phyloP scores from a whole-genome alignment of 2,797 vertebrate genomes.

The Notolabrus celidotus region DNA sequence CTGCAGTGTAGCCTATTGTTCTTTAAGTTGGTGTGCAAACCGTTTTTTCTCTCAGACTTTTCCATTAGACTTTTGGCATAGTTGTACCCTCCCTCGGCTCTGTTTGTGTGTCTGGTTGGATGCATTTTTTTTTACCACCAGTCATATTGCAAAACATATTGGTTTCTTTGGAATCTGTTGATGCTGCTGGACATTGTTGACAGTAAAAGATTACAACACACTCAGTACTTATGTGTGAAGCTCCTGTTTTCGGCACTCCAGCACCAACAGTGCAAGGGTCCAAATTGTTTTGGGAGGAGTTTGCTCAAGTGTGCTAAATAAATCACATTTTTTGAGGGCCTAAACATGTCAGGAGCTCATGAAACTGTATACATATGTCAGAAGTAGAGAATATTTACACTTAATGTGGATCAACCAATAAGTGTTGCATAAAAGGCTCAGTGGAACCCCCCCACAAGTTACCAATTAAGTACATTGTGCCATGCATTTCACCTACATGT shows the following conservation, averaged over 20 bases:
- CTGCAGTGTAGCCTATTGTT: background rate
- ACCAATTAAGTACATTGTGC: no score
- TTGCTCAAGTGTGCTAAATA: no score
- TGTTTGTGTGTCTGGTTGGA: conserved; percentile 11
- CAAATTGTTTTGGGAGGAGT: no score
- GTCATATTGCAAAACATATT: conserved; percentile 41
- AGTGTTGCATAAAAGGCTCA: no score
- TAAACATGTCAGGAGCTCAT: no score
- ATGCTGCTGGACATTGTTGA: conserved; percentile 11
- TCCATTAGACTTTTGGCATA: conserved; percentile 17
- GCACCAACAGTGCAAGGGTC: no score
- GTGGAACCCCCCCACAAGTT: no score
- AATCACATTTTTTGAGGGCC: no score
- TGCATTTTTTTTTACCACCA: background rate
- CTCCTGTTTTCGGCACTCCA: background rate
- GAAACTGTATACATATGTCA: no score
- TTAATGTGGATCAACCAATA: no score
- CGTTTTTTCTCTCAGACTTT: background rate
- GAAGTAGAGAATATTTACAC: no score
- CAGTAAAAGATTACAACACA: conserved; percentile 19
- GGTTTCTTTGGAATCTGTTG: conserved; percentile 41
- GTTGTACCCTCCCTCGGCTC: background rate
- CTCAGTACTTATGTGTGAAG: background rate
- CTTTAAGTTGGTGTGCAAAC: background rate
- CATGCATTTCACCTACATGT: no score